Evolutionary conservation across 2,888 invertebrate species (phyloP).

Genomic region (Tipula unca): DNA sequence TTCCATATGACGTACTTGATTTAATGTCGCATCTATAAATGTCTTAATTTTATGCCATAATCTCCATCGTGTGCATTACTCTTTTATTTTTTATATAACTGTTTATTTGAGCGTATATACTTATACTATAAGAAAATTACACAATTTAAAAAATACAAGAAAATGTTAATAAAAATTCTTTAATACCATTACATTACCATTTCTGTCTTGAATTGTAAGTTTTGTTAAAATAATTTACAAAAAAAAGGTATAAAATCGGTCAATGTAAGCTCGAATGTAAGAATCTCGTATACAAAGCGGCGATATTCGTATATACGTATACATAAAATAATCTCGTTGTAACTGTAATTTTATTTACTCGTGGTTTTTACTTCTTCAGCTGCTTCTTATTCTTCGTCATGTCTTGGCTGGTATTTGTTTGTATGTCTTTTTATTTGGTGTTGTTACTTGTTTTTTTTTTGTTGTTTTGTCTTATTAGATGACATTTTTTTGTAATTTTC

Average conservation of each 20-base stretch:
- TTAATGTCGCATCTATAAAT: neutral
- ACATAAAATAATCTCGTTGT: neutral
- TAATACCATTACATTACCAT: neutral
- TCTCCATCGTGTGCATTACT: neutral
- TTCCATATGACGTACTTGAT: neutral
- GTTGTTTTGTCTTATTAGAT: neutral
- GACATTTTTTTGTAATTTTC: neutral
- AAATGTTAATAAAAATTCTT: conserved; percentile 9
- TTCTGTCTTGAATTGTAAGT: neutral
- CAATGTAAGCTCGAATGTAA: too few species aligned
- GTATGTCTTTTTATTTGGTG: neutral
- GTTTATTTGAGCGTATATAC: neutral
- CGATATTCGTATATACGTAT: neutral
- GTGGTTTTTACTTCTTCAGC: neutral
- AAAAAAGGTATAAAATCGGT: neutral
- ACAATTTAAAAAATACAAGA: neutral
- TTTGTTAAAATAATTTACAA: neutral
- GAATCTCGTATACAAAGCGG: neutral
- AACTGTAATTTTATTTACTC: conserved; percentile 1
- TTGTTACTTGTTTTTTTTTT: neutral
- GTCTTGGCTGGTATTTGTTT: neutral
- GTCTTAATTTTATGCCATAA: neutral
- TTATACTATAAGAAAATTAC: neutral
- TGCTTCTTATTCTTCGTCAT: neutral
- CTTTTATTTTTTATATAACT: neutral